These are phyloP conservation scores for Tetranychus truncatus DNA, from an alignment of 2,888 invertebrate genomes.

Conservation along the genomic window DNA sequence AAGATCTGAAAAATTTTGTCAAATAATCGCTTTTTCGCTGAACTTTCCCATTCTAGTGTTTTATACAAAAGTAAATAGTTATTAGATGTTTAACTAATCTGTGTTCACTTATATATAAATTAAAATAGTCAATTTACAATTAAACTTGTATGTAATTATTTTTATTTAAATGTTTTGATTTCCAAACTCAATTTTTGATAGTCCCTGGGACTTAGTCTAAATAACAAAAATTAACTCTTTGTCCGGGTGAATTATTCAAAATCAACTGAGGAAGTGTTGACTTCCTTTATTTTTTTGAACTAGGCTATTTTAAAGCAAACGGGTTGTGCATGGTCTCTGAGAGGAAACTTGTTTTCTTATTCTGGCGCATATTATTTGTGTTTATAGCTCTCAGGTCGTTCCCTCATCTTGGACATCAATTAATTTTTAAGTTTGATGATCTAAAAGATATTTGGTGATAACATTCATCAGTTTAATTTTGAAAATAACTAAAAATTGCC, in stretches of 20 bases:
- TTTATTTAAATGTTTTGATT: no score
- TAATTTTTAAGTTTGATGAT: neutral
- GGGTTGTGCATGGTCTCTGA: neutral
- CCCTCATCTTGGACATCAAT: neutral
- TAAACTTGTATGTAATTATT: no score
- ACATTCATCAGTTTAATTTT: neutral
- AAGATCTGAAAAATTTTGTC: constrained; percentile 59
- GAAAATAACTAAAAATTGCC: neutral
- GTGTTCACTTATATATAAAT: neutral
- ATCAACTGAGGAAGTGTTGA: no score
- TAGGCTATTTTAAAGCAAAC: no score
- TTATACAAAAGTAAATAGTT: neutral
- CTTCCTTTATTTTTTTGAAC: no score
- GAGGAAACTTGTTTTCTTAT: neutral
- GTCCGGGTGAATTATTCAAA: no score
- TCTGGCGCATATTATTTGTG: no score
- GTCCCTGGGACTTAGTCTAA: no score
- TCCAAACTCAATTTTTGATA: no score
- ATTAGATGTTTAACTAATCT: neutral
- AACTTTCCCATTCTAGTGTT: neutral
- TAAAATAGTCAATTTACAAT: neutral
- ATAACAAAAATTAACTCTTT: no score
- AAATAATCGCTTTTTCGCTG: neutral
- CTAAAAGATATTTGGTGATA: neutral
- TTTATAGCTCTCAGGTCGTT: neutral